Evolutionary conservation across 2,113 vertebrate genomes (phyloP).

Genomic region (Petrocephalus zakoni): DNA sequence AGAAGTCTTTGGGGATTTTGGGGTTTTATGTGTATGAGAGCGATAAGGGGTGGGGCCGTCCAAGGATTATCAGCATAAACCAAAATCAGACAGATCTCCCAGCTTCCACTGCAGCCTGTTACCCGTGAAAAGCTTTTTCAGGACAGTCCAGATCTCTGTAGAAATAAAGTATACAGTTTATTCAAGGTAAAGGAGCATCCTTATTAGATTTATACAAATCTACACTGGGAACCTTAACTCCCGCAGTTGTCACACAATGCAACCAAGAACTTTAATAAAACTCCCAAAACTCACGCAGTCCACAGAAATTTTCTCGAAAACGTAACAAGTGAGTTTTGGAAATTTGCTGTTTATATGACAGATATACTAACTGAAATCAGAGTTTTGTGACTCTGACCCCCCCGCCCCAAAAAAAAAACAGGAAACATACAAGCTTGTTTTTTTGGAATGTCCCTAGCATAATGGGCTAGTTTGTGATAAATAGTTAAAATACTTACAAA

Average conservation of each 20-base stretch:
- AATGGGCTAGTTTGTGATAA: not conserved
- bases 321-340: not conserved
- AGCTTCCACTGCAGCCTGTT: not conserved
- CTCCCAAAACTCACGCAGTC: not conserved
- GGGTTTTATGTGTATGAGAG: not conserved
- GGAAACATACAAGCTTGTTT: not conserved
- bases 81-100: not conserved
- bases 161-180: not conserved
- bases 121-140: not conserved
- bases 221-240: not conserved
- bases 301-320: not conserved
- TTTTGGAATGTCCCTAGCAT: not conserved
- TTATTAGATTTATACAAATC: not conserved
- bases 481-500: not conserved
- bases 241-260: not conserved
- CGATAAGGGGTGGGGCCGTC: too few relatives aligned
- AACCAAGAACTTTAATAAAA: not conserved
- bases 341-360: not conserved
- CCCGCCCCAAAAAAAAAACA: not conserved
- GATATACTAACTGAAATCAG: not conserved
- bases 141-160: not conserved
- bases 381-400: not conserved
- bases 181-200: not conserved
- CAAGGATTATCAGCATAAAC: not conserved
- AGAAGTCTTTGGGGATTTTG: not conserved